phyloP scores from a whole-genome alignment of 2,797 vertebrate species.

The Melanotaenia trifasciata region DNA sequence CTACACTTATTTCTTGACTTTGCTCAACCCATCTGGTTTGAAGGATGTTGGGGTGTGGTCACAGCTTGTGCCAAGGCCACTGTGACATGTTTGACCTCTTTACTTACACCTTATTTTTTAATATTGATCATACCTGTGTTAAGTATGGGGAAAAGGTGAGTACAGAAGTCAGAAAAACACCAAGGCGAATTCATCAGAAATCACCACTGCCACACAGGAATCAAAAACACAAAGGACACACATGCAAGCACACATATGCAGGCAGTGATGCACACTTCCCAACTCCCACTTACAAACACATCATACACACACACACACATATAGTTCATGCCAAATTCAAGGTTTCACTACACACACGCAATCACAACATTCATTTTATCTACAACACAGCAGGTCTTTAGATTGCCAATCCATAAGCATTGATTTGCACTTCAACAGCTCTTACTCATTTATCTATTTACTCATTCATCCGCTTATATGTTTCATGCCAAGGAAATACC shows the following conservation, averaged over 20 bases:
- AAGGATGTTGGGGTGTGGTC: conserved; percentile 35
- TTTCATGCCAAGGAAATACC: conserved; percentile 60
- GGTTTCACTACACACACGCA: conserved; percentile 35
- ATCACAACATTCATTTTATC: conserved; percentile 59
- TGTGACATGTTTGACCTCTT: conserved; percentile 66
- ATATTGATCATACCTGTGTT: conserved; percentile 74
- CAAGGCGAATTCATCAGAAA: conserved; percentile 55
- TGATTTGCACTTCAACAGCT: conserved; percentile 76
- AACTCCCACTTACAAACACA: conserved; percentile 37
- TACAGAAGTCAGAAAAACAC: conserved; percentile 52
- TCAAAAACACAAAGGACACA: conserved; percentile 27
- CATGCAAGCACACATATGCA: conserved; percentile 14
- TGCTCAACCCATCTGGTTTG: conserved; percentile 39
- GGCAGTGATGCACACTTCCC: conserved; percentile 14
- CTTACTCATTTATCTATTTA: conserved; percentile 82
- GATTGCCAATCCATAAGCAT: conserved; percentile 77
- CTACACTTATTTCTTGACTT: conserved; percentile 34
- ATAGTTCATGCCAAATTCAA: conserved; percentile 33
- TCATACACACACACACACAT: conserved; percentile 39
- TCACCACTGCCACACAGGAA: conserved; percentile 20
- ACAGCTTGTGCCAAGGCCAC: conserved; percentile 56
- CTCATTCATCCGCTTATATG: conserved; percentile 75
- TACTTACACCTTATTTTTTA: conserved; percentile 74
- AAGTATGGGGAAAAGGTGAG: conserved; percentile 46
- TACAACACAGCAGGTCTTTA: conserved; percentile 64